Conservation (phyloP, 2,113 vertebrate genomes). For the Cryptoleucopteryx plumbea region DNA sequence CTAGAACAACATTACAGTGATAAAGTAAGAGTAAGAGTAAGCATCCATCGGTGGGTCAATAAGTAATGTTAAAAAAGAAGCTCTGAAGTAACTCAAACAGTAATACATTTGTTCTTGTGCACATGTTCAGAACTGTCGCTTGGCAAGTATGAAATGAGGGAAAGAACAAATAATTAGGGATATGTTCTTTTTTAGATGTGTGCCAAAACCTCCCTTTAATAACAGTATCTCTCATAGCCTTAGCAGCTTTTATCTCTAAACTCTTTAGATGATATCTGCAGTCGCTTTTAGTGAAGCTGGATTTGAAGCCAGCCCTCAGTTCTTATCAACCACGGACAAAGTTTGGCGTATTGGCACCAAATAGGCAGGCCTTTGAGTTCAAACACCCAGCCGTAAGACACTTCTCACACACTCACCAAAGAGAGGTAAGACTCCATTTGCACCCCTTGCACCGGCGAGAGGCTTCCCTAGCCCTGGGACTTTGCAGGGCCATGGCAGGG, state of each 20-base stretch:
- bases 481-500: neutral
- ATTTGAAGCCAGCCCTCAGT: neutral
- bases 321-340: neutral
- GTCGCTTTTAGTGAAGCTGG: neutral
- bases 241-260: neutral
- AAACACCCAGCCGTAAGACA: fast-evolving
- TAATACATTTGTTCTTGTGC: neutral
- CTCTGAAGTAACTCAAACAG: neutral
- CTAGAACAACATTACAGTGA: conserved; percentile 22
- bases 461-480: neutral
- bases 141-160: neutral
- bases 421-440: neutral
- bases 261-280: conserved; percentile 7
- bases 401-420: neutral
- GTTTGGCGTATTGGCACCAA: fast-evolving
- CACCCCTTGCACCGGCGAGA: fast-evolving
- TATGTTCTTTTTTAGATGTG: neutral
- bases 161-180: neutral
- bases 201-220: neutral
- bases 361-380: neutral
- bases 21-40: conserved; percentile 15
- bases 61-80: conserved; percentile 15
- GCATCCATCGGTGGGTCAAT: conserved; percentile 41
- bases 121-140: neutral
- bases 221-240: neutral